phyloP scores from a whole-genome alignment of 2,113 vertebrate species.

The Meriones unguiculatus region DNA sequence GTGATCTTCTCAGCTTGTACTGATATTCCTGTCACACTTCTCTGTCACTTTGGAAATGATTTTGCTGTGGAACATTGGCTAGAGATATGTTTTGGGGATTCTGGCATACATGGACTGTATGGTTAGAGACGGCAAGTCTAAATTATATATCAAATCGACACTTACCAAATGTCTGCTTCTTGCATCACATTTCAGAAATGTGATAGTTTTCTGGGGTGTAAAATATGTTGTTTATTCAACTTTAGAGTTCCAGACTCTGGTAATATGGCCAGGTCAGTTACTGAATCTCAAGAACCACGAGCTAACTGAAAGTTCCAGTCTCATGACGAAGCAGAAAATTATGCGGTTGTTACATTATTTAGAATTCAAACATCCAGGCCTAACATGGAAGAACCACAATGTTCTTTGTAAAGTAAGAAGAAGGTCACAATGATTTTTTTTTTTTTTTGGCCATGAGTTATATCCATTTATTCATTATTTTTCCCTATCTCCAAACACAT shows the following conservation, averaged over 20 bases:
- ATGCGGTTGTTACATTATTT: background rate
- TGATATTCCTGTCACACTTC: background rate
- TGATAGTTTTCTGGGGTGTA: conserved; percentile 5
- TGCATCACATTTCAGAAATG: conserved; percentile 56
- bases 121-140: conserved; percentile 31
- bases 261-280: background rate
- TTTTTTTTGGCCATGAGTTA: too few relatives aligned
- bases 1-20: background rate
- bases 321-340: background rate
- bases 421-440: background rate
- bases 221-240: conserved; percentile 6
- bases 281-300: background rate
- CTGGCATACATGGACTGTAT: conserved; percentile 45
- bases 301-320: conserved; percentile 12
- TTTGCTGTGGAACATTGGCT: conserved; percentile 58
- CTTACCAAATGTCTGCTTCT: conserved; percentile 30
- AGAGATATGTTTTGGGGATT: conserved; percentile 24
- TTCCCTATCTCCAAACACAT: too few relatives aligned
- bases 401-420: background rate
- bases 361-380: background rate
- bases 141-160: conserved; percentile 44
- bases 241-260: background rate
- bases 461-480: too few relatives aligned
- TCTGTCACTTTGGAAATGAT: conserved; percentile 46
- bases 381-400: background rate